Evolutionary conservation across 2,113 vertebrate species (phyloP).

Genomic region (Paraplagusia blochii): DNA sequence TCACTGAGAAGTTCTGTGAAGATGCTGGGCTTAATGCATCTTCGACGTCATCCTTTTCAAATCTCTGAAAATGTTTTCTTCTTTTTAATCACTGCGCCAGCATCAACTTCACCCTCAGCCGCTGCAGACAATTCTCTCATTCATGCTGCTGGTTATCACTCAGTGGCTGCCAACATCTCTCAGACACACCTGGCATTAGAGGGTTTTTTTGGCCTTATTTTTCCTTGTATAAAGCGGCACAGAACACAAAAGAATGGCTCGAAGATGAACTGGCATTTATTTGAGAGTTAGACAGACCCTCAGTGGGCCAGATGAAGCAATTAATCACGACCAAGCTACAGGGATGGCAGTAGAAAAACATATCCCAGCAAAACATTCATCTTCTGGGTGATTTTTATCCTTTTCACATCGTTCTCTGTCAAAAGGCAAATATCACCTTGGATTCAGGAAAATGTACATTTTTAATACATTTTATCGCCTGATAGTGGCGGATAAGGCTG

Average conservation of each 20-base stretch:
- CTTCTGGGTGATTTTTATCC: slow-evolving; percentile 11
- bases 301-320: slow-evolving; percentile 38
- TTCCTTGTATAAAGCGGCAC: slow-evolving; percentile 1
- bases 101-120: background rate
- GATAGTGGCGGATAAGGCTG: too few relatives aligned
- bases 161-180: slow-evolving; percentile 7
- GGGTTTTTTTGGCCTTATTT: background rate
- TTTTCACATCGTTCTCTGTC: slow-evolving; percentile 1
- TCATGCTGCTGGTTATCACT: slow-evolving; percentile 1
- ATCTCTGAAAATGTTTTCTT: background rate
- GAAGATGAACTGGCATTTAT: slow-evolving; percentile 24
- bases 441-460: background rate
- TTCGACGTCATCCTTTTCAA: background rate
- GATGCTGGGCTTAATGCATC: background rate
- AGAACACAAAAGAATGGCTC: slow-evolving; percentile 11
- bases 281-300: slow-evolving; percentile 26
- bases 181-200: slow-evolving; percentile 6
- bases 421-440: background rate
- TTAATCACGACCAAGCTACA: slow-evolving; percentile 42
- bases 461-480: background rate
- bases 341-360: slow-evolving; percentile 2
- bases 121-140: slow-evolving; percentile 8
- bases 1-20: slow-evolving; percentile 4
- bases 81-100: background rate
- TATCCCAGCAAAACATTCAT: slow-evolving; percentile 27